Evolutionary conservation across 2,113 vertebrate genomes (phyloP).

Genomic region (Vulpes lagopus): DNA sequence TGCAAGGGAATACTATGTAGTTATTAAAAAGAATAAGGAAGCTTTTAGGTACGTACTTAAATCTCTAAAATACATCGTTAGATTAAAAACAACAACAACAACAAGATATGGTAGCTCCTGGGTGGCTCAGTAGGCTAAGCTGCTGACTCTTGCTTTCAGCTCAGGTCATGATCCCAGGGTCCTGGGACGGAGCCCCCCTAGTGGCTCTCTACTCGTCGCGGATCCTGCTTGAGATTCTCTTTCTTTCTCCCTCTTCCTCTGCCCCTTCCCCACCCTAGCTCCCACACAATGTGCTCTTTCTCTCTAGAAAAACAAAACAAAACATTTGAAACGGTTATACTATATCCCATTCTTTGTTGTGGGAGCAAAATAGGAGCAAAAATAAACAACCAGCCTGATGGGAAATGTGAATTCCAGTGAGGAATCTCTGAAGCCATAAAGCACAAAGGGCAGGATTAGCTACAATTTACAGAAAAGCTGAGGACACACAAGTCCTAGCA

Average conservation of each 20-base stretch:
- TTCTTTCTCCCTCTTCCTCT: neutral
- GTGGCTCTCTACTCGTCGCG: rapidly evolving
- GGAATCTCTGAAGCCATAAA: neutral
- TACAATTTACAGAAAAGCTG: neutral
- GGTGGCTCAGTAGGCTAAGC: neutral
- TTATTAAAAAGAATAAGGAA: neutral
- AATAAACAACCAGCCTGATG: neutral
- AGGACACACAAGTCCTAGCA: no score
- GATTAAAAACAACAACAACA: neutral
- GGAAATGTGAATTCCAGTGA: neutral
- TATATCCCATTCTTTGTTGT: neutral
- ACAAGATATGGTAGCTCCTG: neutral
- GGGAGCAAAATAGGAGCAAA: neutral
- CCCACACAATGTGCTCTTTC: neutral
- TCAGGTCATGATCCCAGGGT: neutral
- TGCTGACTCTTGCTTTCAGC: neutral
- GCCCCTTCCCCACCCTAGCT: neutral
- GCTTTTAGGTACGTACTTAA: neutral
- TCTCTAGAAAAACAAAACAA: neutral
- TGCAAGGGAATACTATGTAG: neutral
- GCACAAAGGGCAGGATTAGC: neutral
- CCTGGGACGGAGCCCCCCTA: neutral
- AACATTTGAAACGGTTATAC: no score
- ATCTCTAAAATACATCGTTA: neutral
- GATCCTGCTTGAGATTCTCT: neutral